Evolutionary conservation across 2,113 vertebrate species (phyloP).

Genomic region (Polypterus bichir): DNA sequence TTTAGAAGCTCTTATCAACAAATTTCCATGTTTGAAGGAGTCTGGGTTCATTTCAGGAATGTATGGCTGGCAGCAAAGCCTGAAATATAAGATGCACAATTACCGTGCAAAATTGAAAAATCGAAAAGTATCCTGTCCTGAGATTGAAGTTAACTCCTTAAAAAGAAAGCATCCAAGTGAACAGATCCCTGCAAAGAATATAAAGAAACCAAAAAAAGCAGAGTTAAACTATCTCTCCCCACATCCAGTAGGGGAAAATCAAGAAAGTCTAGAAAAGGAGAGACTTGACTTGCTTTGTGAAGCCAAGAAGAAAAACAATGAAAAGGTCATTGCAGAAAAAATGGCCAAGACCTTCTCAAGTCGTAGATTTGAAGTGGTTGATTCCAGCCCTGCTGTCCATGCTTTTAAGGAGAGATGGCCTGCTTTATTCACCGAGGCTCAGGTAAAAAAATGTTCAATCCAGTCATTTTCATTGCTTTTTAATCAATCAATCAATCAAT

Average conservation of each 20-base stretch:
- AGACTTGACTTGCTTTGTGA: constrained; percentile 17
- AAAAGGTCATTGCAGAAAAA: constrained; percentile 14
- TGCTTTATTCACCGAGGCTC: background rate
- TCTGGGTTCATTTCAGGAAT: constrained; percentile 9
- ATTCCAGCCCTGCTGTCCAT: constrained; percentile 5
- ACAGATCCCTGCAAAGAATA: background rate
- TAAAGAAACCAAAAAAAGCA: constrained; percentile 15
- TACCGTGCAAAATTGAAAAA: constrained; percentile 2
- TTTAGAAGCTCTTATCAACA: constrained; percentile 13
- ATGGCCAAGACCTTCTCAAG: constrained; percentile 21
- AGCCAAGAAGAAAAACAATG: constrained; percentile 18
- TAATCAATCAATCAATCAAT: too few species aligned
- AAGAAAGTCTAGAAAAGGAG: constrained; percentile 15
- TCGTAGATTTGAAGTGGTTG: constrained; percentile 4
- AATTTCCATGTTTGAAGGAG: constrained; percentile 18
- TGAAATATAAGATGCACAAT: constrained; percentile 12
- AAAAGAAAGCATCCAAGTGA: constrained; percentile 13
- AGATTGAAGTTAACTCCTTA: constrained; percentile 14
- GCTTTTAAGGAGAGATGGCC: constrained; percentile 11
- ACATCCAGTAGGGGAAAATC: constrained; percentile 15
- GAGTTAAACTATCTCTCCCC: constrained; percentile 18
- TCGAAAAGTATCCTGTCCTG: constrained; percentile 7
- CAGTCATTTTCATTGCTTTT: too few species aligned
- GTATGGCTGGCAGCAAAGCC: constrained; percentile 10
- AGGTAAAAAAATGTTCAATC: too few species aligned